phyloP scores from a whole-genome alignment of 1,140 invertebrate species.

The Pseudomyrmex concolor region DNA sequence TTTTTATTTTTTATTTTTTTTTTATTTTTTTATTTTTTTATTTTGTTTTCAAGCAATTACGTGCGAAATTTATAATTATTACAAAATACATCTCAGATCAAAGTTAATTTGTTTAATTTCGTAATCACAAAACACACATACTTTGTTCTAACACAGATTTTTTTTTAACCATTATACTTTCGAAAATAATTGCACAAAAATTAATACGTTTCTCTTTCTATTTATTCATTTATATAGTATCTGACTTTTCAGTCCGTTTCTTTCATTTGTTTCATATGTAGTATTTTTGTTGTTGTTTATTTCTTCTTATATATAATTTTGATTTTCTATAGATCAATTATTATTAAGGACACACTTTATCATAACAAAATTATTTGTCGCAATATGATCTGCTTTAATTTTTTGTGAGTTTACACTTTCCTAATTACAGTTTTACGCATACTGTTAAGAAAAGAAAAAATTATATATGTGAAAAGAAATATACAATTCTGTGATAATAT shows the following conservation, averaged over 20 bases:
- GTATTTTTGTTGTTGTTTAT: not conserved
- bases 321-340: not conserved
- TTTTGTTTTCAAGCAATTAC: not conserved
- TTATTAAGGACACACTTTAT: constrained; percentile 2
- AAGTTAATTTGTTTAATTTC: not conserved
- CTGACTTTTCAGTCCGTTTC: constrained; percentile 10
- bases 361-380: not conserved
- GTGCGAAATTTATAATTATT: not conserved
- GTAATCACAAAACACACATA: not conserved
- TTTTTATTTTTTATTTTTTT: not conserved
- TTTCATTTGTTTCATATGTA: constrained; percentile 28
- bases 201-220: not conserved
- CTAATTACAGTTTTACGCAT: too few species aligned
- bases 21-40: too few species aligned
- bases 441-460: too few species aligned
- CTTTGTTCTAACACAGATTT: not conserved
- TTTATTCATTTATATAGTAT: constrained; percentile 3
- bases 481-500: not conserved
- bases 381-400: too few species aligned
- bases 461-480: too few species aligned
- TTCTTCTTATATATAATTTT: not conserved
- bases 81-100: not conserved
- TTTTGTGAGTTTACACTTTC: too few species aligned
- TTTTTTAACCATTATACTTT: not conserved
- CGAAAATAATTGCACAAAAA: constrained; percentile 1